Percentiles rank a stretch among this genome's conserved stretches.
These are phyloP conservation scores for Dinoponera quadriceps DNA, from an alignment of 1,140 invertebrate genomes.

Conservation along the genomic window DNA sequence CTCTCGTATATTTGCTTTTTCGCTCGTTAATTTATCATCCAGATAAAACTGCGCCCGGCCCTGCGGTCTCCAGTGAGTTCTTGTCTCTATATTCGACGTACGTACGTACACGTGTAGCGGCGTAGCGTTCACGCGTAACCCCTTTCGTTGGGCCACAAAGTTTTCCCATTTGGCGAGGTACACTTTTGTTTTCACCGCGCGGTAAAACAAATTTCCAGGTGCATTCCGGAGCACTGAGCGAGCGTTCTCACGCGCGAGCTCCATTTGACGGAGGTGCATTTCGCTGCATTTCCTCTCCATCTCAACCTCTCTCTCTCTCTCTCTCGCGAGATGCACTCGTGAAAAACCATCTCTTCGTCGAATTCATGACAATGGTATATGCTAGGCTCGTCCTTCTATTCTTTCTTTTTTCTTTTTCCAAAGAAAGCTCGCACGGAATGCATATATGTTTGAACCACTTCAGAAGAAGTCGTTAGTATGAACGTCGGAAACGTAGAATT, in stretches of 20 bases:
- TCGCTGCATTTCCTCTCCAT: conserved; percentile 37
- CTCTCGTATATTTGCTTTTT: no score
- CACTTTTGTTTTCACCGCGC: conserved; percentile 56
- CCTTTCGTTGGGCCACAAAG: conserved; percentile 21
- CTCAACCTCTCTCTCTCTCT: not conserved
- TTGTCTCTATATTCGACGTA: conserved; percentile 21
- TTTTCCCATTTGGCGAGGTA: conserved; percentile 40
- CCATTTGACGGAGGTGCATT: conserved; percentile 61
- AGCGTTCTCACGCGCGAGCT: conserved; percentile 21
- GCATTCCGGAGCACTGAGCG: conserved; percentile 62
- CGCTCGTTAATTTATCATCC: not conserved
- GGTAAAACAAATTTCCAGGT: conserved; percentile 62
- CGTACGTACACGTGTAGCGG: not conserved
- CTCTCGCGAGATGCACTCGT: conserved; percentile 21
- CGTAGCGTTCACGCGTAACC: conserved; percentile 24
- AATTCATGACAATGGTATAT: conserved; percentile 15
- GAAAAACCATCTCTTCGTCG: conserved; percentile 18
- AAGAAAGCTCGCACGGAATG: not conserved
- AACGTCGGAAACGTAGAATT: conserved; percentile 11
- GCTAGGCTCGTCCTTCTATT: not conserved
- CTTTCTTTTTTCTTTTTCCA: not conserved
- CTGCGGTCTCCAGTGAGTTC: not conserved
- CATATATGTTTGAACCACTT: conserved; percentile 15
- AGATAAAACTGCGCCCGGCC: not conserved
- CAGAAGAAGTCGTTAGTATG: conserved; percentile 7